Conservation (phyloP, 2,113 vertebrate genomes). For the Oreochromis niloticus region DNA sequence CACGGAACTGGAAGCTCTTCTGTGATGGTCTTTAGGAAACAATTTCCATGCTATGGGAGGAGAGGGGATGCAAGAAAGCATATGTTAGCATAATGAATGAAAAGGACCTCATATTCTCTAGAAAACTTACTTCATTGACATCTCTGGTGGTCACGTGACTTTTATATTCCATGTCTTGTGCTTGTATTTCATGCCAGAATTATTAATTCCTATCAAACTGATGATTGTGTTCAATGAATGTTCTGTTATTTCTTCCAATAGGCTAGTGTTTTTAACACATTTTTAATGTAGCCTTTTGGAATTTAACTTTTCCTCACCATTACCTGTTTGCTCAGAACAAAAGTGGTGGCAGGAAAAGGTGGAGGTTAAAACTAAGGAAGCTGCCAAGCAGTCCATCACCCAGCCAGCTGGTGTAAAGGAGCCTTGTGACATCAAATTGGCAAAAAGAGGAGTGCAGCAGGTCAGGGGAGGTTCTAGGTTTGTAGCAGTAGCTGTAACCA, state of each 20-base stretch:
- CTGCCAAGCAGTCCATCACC: neutral
- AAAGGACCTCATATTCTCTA: neutral
- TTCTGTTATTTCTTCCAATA: neutral
- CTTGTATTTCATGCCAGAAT: neutral
- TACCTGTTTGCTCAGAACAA: conserved; percentile 40
- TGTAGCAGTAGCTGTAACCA: neutral
- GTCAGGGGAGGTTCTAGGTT: conserved; percentile 8
- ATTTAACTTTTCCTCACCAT: neutral
- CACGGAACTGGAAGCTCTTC: neutral
- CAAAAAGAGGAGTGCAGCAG: conserved; percentile 9
- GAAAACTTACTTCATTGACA: neutral
- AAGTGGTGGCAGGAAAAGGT: conserved; percentile 61
- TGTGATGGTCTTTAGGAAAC: neutral
- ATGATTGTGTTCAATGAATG: neutral
- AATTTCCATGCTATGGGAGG: neutral
- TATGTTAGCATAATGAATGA: neutral
- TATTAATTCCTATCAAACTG: neutral
- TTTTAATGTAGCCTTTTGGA: neutral
- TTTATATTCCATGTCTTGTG: neutral
- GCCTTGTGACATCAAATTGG: neutral
- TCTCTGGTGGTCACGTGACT: neutral
- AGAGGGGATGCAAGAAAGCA: neutral
- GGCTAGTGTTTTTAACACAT: neutral
- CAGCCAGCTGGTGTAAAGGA: neutral
- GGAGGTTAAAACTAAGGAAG: conserved; percentile 9